Evolutionary conservation across 1,140 invertebrate genomes (phyloP).

Genomic region (Drosophila willistoni): DNA sequence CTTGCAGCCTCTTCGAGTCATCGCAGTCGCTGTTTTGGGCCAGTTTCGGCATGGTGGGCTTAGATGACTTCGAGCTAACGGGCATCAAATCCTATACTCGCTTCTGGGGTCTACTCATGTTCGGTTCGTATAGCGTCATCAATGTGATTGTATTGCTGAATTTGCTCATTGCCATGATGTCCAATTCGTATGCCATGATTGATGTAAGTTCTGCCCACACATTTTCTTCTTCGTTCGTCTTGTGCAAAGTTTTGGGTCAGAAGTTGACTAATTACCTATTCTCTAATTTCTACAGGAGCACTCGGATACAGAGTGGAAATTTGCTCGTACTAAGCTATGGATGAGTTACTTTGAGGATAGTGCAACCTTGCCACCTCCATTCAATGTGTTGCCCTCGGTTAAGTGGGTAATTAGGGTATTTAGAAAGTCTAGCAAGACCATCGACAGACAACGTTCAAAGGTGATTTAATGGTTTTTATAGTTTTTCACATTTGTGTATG

Average conservation of each 20-base stretch:
- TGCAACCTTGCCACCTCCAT: conserved; percentile 92
- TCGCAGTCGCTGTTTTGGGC: conserved; percentile 96
- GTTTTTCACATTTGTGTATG: no score
- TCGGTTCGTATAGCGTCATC: conserved; percentile 92
- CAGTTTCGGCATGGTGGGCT: conserved; percentile 92
- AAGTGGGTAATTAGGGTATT: conserved; percentile 86
- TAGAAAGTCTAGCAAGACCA: conserved; percentile 78
- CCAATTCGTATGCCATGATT: conserved; percentile 93
- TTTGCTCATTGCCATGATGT: conserved; percentile 96
- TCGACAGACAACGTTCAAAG: conserved; percentile 80
- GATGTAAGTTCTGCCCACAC: conserved; percentile 80
- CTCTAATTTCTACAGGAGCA: conserved; percentile 86
- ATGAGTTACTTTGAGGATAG: conserved; percentile 96
- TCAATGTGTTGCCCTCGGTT: conserved; percentile 91
- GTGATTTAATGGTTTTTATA: conserved; percentile 46
- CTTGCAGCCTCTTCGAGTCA: conserved; percentile 92
- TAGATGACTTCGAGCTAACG: conserved; percentile 90
- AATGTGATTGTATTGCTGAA: conserved; percentile 94
- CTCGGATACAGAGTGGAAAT: conserved; percentile 95
- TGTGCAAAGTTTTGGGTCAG: no score
- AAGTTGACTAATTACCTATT: conserved; percentile 9
- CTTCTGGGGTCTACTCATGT: conserved; percentile 92
- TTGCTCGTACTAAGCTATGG: conserved; percentile 94
- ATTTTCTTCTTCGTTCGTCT: no score
- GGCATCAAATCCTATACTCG: conserved; percentile 91